Evolutionary conservation across 2,888 invertebrate species (phyloP).

Genomic region (Macrostomum cliftonense): DNA sequence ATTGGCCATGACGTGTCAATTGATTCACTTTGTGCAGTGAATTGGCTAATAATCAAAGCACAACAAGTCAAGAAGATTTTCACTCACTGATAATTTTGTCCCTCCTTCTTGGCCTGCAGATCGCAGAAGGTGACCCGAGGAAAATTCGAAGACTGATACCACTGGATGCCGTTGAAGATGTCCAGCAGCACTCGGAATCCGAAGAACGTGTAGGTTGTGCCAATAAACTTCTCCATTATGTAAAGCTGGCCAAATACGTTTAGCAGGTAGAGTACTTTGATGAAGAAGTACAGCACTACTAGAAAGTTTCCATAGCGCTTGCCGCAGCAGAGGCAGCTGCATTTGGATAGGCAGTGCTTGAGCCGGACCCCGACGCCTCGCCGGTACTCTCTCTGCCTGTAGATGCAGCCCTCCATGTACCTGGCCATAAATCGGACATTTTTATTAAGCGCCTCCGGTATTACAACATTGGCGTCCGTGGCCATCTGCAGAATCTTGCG

Average conservation of each 20-base stretch:
- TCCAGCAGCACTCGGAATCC: conserved; percentile 39
- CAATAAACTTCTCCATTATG: conserved; percentile 39
- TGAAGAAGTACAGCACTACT: conserved; percentile 35
- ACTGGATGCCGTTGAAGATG: conserved; percentile 31
- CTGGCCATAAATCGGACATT: conserved; percentile 10
- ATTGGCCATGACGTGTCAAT: too few species aligned
- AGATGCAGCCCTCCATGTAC: conserved; percentile 11
- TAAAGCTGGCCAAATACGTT: conserved; percentile 39
- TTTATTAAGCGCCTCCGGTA: conserved; percentile 6
- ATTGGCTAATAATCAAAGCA: too few species aligned
- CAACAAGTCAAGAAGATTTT: too few species aligned
- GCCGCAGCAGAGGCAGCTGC: conserved; percentile 6
- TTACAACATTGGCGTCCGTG: conserved; percentile 15
- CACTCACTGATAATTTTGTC: conserved; percentile 9
- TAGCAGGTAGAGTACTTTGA: conserved; percentile 35
- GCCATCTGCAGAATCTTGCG: conserved; percentile 26
- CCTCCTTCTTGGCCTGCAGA: conserved; percentile 18
- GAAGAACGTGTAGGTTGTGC: conserved; percentile 31
- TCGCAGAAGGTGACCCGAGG: conserved; percentile 35
- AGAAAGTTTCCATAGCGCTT: conserved; percentile 34
- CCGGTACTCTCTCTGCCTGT: conserved; percentile 6
- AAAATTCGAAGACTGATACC: conserved; percentile 27
- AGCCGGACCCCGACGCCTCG: conserved; percentile 1
- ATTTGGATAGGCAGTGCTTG: conserved; percentile 4
- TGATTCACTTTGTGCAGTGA: too few species aligned